phyloP scores from a whole-genome alignment of 2,797 vertebrate species.

The Adrianichthys oophorus region DNA sequence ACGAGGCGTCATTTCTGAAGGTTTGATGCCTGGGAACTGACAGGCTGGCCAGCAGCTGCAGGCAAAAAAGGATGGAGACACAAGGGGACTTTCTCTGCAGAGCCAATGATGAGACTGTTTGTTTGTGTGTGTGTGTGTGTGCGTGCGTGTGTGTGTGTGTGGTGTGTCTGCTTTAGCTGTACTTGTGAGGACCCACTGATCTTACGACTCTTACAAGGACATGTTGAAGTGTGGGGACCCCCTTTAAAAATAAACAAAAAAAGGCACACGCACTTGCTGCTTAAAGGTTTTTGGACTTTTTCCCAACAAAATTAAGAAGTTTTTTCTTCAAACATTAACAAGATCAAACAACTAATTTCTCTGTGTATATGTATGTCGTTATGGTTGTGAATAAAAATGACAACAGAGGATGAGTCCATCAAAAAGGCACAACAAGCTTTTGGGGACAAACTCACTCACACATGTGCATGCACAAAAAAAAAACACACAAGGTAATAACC shows the following conservation, averaged over 20 bases:
- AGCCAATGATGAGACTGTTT: conserved; percentile 71
- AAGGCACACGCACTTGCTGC: no score
- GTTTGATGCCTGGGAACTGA: conserved; percentile 69
- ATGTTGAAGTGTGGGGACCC: conserved; percentile 1
- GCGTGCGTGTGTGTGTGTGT: conserved; percentile 51
- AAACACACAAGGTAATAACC: conserved; percentile 3
- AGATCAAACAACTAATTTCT: conserved; percentile 10
- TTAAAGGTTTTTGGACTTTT: no score
- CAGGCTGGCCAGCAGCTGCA: conserved; percentile 74
- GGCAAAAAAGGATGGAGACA: conserved; percentile 64
- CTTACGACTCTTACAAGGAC: conserved; percentile 29
- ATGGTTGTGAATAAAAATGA: conserved; percentile 42
- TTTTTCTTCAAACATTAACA: background rate
- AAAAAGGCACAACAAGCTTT: conserved; percentile 67
- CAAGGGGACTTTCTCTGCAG: conserved; percentile 61
- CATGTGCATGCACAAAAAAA: conserved; percentile 3
- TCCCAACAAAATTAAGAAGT: background rate
- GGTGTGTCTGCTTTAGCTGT: conserved; percentile 34
- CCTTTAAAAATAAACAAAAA: background rate
- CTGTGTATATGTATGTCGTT: conserved; percentile 5
- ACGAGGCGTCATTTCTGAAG: conserved; percentile 59
- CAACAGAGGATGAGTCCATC: conserved; percentile 70
- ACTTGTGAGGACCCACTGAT: conserved; percentile 28
- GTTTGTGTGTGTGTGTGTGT: conserved; percentile 53
- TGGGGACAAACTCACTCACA: conserved; percentile 21